Conservation (phyloP, 2,797 vertebrate genomes). For the Falco columbarius region DNA sequence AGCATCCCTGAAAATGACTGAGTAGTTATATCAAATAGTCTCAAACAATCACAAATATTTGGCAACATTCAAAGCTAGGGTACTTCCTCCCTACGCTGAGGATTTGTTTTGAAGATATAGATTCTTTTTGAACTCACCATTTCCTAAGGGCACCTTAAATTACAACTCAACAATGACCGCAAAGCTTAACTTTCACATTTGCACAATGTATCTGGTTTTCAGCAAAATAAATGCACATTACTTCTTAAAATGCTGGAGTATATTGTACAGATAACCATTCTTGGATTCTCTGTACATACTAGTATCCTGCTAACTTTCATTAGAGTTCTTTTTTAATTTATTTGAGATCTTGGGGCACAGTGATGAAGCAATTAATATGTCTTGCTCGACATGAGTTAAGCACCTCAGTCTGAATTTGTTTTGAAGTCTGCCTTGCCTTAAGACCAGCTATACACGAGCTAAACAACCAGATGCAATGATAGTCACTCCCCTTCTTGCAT, state of each 20-base stretch:
- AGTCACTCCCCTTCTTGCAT: background rate
- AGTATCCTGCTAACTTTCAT: background rate
- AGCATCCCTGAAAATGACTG: background rate
- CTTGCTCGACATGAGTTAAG: background rate
- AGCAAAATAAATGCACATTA: background rate
- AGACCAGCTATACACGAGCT: background rate
- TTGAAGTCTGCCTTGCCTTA: background rate
- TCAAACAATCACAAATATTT: background rate
- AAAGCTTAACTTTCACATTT: background rate
- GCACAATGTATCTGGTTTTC: background rate
- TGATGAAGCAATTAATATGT: background rate
- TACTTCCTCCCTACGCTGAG: background rate
- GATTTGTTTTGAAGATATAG: background rate
- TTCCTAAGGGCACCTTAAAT: background rate
- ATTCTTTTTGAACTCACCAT: background rate
- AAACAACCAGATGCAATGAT: background rate
- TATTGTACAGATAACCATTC: background rate
- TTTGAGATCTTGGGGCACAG: background rate
- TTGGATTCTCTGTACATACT: background rate
- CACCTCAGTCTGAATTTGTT: background rate
- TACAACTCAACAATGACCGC: background rate
- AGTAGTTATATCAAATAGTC: background rate
- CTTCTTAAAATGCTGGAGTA: background rate
- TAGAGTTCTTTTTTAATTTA: background rate
- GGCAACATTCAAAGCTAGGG: background rate